Evolutionary conservation across 2,113 vertebrate species (phyloP).

Genomic region (human (Homo sapiens)): DNA sequence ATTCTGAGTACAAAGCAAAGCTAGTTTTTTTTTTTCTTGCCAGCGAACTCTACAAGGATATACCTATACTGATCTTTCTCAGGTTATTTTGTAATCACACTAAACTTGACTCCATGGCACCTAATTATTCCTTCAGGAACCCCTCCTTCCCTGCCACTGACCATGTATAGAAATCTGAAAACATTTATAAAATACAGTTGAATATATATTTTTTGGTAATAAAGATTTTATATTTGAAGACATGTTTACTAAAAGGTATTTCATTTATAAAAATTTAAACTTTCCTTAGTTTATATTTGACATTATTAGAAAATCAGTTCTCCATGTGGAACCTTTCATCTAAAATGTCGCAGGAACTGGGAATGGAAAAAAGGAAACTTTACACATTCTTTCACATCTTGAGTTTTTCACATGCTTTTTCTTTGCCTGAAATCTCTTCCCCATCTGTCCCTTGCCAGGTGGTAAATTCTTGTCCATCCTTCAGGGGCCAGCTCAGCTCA

Average conservation of each 20-base stretch:
- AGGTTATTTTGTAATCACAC: background rate
- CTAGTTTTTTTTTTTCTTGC: fast-evolving
- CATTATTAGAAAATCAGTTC: slow-evolving; percentile 35
- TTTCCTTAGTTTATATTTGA: slow-evolving; percentile 18
- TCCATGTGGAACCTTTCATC: background rate
- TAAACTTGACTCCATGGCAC: background rate
- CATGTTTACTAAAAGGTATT: background rate
- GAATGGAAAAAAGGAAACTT: background rate
- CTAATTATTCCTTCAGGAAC: background rate
- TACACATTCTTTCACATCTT: background rate
- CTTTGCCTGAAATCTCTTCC: background rate
- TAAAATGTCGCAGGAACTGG: background rate
- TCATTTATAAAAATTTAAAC: slow-evolving; percentile 17
- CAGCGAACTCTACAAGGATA: background rate
- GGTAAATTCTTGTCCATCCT: background rate
- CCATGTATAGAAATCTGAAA: background rate
- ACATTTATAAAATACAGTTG: background rate
- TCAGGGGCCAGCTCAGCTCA: background rate
- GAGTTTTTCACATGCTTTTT: background rate
- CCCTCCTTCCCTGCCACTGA: background rate
- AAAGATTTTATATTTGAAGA: slow-evolving; percentile 30
- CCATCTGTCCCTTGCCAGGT: background rate
- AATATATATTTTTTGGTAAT: background rate
- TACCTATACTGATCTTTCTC: background rate
- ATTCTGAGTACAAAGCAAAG: slow-evolving; percentile 26